These are phyloP conservation scores for Astropecten irregularis DNA, from an alignment of 53 echinoderm and acorn worm species.

Conservation along the genomic window DNA sequence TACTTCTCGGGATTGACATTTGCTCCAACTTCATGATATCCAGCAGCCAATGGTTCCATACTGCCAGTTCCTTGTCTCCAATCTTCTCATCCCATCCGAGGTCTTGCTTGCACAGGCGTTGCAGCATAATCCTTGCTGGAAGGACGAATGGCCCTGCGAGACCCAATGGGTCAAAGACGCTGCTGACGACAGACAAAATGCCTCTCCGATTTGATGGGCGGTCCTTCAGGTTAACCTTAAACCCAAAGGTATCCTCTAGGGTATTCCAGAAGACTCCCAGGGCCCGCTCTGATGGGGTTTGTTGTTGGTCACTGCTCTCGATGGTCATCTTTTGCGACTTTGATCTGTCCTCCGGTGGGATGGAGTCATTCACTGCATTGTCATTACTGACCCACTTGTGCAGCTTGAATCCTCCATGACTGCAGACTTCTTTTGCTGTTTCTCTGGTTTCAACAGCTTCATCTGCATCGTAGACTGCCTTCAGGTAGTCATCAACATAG, in stretches of 20 bases:
- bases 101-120: slow-evolving; percentile 59
- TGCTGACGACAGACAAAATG: slow-evolving; percentile 55
- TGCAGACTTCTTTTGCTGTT: background rate
- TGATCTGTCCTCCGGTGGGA: slow-evolving; percentile 43
- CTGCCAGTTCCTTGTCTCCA: background rate
- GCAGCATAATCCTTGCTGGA: slow-evolving; percentile 66
- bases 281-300: slow-evolving; percentile 50
- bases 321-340: slow-evolving; percentile 49
- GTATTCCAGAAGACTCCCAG: slow-evolving; percentile 53
- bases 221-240: slow-evolving; percentile 41
- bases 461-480: slow-evolving; percentile 9
- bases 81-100: slow-evolving; percentile 76
- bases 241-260: slow-evolving; percentile 22
- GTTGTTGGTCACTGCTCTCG: background rate
- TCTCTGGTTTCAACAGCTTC: slow-evolving; percentile 37
- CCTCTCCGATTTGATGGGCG: slow-evolving; percentile 42
- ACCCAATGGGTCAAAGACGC: slow-evolving; percentile 63
- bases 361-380: slow-evolving; percentile 37
- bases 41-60: slow-evolving; percentile 65
- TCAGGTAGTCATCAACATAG: slow-evolving; percentile 55
- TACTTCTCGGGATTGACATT: slow-evolving; percentile 42
- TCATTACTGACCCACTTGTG: slow-evolving; percentile 56
- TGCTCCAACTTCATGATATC: slow-evolving; percentile 49
- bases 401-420: background rate
- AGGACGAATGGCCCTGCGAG: slow-evolving; percentile 62